Percentiles rank a stretch among this genome's conserved stretches.
Conservation (phyloP, 2,113 vertebrate species). For the Lipophrys pholis region DNA sequence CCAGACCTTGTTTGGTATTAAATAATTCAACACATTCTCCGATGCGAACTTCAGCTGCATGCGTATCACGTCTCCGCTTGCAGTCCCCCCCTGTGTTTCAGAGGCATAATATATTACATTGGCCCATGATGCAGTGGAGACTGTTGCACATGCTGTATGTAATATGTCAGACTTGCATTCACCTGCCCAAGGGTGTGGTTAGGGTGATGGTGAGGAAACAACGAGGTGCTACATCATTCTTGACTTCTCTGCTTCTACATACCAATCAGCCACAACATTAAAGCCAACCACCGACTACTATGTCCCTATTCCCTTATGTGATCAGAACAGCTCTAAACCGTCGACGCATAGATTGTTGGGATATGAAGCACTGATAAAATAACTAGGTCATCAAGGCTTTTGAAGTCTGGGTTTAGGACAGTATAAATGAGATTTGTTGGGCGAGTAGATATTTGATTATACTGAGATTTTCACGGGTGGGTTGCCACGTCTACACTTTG, state of each 20-base stretch:
- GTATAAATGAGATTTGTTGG: too few relatives aligned
- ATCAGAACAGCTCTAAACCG: too few relatives aligned
- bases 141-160: conserved; percentile 52
- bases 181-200: conserved; percentile 59
- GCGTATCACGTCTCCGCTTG: conserved; percentile 66
- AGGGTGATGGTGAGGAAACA: conserved; percentile 25
- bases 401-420: too few relatives aligned
- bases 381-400: too few relatives aligned
- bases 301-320: too few relatives aligned
- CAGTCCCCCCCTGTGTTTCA: conserved; percentile 53
- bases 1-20: conserved; percentile 75
- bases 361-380: too few relatives aligned
- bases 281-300: too few relatives aligned
- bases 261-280: too few relatives aligned
- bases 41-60: conserved; percentile 66
- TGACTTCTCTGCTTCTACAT: neutral
- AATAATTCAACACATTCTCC: conserved; percentile 77
- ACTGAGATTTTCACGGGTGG: too few relatives aligned
- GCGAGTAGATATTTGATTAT: too few relatives aligned
- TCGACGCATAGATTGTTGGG: too few relatives aligned
- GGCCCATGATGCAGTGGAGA: conserved; percentile 52
- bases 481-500: too few relatives aligned
- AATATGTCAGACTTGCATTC: conserved; percentile 44
- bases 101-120: conserved; percentile 61
- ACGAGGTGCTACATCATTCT: conserved; percentile 29